These are phyloP conservation scores for Macrobrachium rosenbergii DNA, from an alignment of 1,140 invertebrate species.

Conservation along the genomic window DNA sequence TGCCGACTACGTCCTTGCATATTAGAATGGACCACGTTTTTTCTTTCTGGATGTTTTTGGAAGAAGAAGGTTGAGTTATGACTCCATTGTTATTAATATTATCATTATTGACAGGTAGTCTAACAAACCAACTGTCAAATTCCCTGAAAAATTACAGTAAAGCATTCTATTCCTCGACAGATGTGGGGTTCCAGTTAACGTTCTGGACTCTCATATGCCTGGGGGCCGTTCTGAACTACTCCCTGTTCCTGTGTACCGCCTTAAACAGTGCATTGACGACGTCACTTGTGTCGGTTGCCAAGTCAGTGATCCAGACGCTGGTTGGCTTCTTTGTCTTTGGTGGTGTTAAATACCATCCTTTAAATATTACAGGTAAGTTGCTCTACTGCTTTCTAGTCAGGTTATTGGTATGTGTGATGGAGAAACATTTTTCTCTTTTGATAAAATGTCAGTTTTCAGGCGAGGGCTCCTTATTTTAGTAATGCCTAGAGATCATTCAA, in stretches of 20 bases:
- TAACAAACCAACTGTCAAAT: too few species aligned
- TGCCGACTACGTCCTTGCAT: too few species aligned
- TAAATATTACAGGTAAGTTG: conserved; percentile 69
- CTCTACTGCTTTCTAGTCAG: too few species aligned
- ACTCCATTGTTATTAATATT: too few species aligned
- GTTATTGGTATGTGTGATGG: too few species aligned
- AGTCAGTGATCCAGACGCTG: conserved; percentile 72
- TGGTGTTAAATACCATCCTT: conserved; percentile 69
- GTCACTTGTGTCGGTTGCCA: conserved; percentile 72
- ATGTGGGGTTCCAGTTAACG: conserved; percentile 69
- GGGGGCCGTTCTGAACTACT: conserved; percentile 73
- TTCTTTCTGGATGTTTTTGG: too few species aligned
- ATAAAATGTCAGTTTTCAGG: not conserved
- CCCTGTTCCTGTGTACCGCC: conserved; percentile 73
- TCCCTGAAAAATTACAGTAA: not conserved
- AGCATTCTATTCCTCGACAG: conserved; percentile 56
- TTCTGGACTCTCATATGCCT: conserved; percentile 70
- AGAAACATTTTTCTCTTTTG: too few species aligned
- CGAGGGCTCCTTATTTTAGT: not conserved
- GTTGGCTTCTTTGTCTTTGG: conserved; percentile 74
- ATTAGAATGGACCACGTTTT: too few species aligned
- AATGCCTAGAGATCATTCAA: too few species aligned
- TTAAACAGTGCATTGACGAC: conserved; percentile 73
- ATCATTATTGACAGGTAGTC: too few species aligned
- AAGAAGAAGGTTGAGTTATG: too few species aligned